These are phyloP conservation scores for Drosophila guanche DNA, from an alignment of 1,140 invertebrate species.

Conservation along the genomic window DNA sequence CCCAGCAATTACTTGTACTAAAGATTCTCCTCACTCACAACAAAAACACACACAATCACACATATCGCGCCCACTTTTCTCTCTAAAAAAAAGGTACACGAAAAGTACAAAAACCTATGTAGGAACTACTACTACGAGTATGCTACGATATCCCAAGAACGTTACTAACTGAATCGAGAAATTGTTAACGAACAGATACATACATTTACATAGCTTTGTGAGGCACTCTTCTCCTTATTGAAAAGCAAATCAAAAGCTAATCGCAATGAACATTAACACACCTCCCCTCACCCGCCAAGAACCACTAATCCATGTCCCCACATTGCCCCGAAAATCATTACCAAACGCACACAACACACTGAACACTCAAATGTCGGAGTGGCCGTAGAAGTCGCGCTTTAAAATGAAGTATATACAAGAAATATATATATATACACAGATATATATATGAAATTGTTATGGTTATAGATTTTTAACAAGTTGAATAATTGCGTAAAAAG, in stretches of 20 bases:
- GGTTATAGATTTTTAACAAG: constrained; percentile 82
- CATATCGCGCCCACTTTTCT: constrained; percentile 68
- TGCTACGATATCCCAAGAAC: background rate
- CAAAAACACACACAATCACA: constrained; percentile 36
- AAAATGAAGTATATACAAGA: constrained; percentile 64
- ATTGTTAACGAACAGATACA: constrained; percentile 11
- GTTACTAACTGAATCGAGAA: constrained; percentile 11
- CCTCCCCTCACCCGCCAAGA: constrained; percentile 4
- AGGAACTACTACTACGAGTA: too few relatives aligned
- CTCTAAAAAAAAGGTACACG: constrained; percentile 28
- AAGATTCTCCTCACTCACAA: constrained; percentile 32
- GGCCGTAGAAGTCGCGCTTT: constrained; percentile 70
- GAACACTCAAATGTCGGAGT: constrained; percentile 51
- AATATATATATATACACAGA: constrained; percentile 61
- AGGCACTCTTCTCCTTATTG: constrained; percentile 8
- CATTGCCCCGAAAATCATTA: constrained; percentile 10
- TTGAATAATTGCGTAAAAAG: constrained; percentile 79
- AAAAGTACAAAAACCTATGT: constrained; percentile 5
- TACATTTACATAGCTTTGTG: constrained; percentile 23
- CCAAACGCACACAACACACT: constrained; percentile 38
- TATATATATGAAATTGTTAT: constrained; percentile 78
- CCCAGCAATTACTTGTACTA: constrained; percentile 56
- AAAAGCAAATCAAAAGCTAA: background rate
- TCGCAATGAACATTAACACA: background rate
- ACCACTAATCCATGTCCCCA: constrained; percentile 15